Conservation (phyloP, 2,888 invertebrate genomes). For the Masnerella sp. region DNA sequence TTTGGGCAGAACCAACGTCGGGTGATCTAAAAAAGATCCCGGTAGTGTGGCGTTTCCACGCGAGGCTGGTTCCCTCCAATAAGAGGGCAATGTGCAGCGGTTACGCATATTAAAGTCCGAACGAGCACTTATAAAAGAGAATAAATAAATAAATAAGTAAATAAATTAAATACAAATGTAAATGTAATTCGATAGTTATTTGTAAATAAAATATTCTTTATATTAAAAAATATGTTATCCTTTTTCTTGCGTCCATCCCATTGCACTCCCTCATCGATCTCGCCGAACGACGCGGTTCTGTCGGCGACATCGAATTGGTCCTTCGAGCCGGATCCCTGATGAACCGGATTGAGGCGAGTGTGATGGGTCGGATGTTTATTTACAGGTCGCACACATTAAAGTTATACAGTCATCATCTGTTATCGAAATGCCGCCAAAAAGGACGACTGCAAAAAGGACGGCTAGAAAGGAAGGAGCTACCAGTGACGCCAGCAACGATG, state of each 20-base stretch:
- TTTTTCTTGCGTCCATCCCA: background rate
- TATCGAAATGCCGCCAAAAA: background rate
- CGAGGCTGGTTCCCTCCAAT: background rate
- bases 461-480: too few species aligned
- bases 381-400: background rate
- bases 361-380: background rate
- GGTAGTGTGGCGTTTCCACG: background rate
- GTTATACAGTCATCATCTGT: background rate
- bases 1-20: background rate
- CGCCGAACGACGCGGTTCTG: background rate
- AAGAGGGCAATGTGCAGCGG: too few species aligned
- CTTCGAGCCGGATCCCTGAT: background rate
- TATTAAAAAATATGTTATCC: background rate
- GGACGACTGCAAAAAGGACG: background rate
- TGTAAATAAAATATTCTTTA: background rate
- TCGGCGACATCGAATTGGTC: slow-evolving; percentile 1
- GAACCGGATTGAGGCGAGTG: background rate
- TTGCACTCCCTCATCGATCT: background rate
- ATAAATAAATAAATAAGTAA: too few species aligned
- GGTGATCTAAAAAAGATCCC: background rate
- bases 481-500: background rate
- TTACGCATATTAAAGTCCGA: too few species aligned
- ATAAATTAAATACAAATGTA: too few species aligned
- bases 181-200: background rate
- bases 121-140: too few species aligned